Percentiles rank a stretch among this genome's conserved stretches.
These are phyloP conservation scores for Ceyx cyanopectus DNA, from an alignment of 2,113 vertebrate genomes.

Conservation along the genomic window DNA sequence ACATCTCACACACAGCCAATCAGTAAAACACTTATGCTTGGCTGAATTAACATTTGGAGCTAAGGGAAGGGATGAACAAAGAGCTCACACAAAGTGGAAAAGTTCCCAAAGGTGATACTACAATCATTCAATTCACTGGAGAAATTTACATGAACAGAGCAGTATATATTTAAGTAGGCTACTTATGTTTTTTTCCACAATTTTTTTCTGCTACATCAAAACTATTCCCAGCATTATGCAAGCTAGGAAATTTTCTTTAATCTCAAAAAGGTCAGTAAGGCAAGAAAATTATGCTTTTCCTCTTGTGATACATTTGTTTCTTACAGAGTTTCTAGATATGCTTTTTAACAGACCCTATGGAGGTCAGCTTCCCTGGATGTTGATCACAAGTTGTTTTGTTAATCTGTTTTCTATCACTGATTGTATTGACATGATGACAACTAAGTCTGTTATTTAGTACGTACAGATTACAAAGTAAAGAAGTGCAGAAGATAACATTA, in stretches of 20 bases:
- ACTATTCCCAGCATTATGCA: neutral
- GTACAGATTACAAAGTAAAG: neutral
- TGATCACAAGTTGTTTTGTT: neutral
- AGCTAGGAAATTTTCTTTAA: neutral
- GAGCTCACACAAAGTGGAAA: neutral
- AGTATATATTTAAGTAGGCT: neutral
- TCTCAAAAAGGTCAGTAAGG: neutral
- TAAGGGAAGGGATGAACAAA: neutral
- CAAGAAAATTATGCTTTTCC: neutral
- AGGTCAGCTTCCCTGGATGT: neutral
- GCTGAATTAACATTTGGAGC: neutral
- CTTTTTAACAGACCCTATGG: neutral
- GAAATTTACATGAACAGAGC: fast-evolving
- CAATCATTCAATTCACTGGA: neutral
- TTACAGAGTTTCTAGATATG: neutral
- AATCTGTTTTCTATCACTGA: fast-evolving
- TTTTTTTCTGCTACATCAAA: neutral
- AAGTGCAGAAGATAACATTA: neutral
- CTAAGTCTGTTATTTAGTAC: neutral
- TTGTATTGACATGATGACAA: neutral
- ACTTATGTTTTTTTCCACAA: neutral
- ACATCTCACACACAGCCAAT: neutral
- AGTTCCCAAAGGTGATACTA: neutral
- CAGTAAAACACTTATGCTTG: neutral
- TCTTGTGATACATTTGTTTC: neutral